Base-by-base conservation (phyloP, 1,140 invertebrate genomes). In the Drosophila grimshawi region DNA sequence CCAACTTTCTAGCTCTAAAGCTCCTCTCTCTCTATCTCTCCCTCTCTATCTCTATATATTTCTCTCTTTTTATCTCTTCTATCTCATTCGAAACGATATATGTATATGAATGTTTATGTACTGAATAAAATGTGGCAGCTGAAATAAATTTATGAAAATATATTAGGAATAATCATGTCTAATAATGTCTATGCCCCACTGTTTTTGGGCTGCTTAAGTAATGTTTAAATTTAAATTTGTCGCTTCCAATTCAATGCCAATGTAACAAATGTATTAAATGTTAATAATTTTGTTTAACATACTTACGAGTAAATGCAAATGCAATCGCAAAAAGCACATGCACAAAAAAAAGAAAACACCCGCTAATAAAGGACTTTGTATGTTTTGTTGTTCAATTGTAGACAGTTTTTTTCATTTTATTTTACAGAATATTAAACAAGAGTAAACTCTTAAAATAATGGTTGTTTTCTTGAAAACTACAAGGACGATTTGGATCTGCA, bases 311-410 rank as follows among this genome's bases (percentile, higher is more conserved):
- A 11, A 65, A 32, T 5, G 30, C 48, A 66, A 41, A 35, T 41
- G 41, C 67, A 52, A 43, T n/a, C 52, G 29, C 30, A 52, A 45
- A 72, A 72, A 6, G 30, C 37, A 45, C 41, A 33, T 19, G 5
- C 39, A 45, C 11, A 19, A 6, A 48, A 56, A 11, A 39, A 56
- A 32, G 33, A 3, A 4, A 52, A 52, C 45, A 51, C 53, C 45
- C 62, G 45, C 52, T 71, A 71, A 72, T 72, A 72, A 72, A 72
- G 69, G 53, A 72, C 69, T 67, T 67, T 67, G 63, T 59, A 72
- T 72, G 69, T 67, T 72, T 72, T 67, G 69, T 72, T 72, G 69
- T 72, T 72, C 68, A 56, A 64, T 29, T 70, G 7, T 4, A 6
- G 4, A 5, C 10, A 35, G 32, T 8, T n/a, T 8, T 30, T 45